Evolutionary conservation across 2,113 vertebrate genomes (phyloP).

Genomic region (Athene noctua): DNA sequence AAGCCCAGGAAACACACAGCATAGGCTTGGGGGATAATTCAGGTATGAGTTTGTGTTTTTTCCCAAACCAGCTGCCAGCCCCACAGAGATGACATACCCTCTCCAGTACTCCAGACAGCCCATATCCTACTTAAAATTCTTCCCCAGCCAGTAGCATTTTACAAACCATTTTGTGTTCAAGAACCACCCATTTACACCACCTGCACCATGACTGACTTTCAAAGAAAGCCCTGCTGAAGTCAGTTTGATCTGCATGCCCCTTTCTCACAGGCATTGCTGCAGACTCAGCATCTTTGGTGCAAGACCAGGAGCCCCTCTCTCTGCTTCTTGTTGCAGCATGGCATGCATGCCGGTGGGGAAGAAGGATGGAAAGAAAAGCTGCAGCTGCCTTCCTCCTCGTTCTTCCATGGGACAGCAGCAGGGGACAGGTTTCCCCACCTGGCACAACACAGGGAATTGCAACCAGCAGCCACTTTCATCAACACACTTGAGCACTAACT

Average conservation of each 20-base stretch:
- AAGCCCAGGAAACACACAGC: neutral
- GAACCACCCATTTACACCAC: neutral
- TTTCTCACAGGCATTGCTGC: neutral
- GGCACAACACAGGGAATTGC: neutral
- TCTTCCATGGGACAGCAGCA: no score
- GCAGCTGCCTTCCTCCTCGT: no score
- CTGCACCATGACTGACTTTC: neutral
- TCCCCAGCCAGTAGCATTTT: neutral
- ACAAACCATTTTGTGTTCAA: neutral
- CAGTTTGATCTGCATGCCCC: no score
- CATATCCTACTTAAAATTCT: neutral
- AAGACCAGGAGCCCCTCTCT: no score
- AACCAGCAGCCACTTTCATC: neutral
- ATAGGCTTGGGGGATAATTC: neutral
- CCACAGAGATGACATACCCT: neutral
- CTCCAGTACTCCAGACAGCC: neutral
- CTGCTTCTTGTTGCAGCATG: accelerated
- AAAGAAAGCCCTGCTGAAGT: neutral
- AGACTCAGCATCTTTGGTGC: no score
- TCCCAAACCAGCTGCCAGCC: neutral
- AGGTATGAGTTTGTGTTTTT: neutral
- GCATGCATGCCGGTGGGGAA: neutral
- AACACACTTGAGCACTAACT: accelerated
- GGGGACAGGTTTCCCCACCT: no score
- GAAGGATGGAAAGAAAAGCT: no score